Conservation (phyloP, 2,888 invertebrate species). For the Drosophila crucigera region DNA sequence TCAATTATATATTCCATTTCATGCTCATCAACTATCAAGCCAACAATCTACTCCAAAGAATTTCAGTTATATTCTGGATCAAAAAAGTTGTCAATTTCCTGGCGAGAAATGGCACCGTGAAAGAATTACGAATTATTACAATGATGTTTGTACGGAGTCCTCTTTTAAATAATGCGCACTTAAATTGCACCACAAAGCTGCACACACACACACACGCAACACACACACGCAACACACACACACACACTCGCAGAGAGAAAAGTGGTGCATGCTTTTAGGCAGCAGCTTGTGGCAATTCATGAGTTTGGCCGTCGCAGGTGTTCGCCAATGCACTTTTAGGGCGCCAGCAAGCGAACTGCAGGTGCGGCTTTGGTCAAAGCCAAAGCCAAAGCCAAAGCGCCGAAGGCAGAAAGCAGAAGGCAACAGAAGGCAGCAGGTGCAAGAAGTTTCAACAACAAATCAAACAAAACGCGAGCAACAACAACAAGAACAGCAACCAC, state of each 20-base stretch:
- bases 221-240: slow-evolving; percentile 9
- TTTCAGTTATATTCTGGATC: background rate
- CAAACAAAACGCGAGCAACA: slow-evolving; percentile 6
- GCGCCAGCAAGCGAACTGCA: slow-evolving; percentile 26
- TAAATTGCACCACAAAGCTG: slow-evolving; percentile 50
- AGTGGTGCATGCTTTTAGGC: slow-evolving; percentile 49
- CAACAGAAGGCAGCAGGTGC: background rate
- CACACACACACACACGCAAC: slow-evolving; percentile 6
- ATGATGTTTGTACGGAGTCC: background rate
- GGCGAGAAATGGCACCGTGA: background rate
- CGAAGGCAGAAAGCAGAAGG: background rate
- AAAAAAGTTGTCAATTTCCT: background rate
- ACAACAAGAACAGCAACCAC: background rate
- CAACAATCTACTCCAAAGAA: background rate
- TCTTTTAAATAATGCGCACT: slow-evolving; percentile 20
- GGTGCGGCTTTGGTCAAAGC: slow-evolving; percentile 27
- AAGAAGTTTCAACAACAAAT: slow-evolving; percentile 23
- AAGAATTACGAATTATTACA: slow-evolving; percentile 19
- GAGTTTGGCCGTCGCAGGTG: slow-evolving; percentile 40
- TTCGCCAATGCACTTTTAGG: slow-evolving; percentile 34
- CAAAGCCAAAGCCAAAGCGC: background rate
- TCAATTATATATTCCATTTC: background rate
- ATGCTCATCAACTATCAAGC: background rate
- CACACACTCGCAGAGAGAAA: slow-evolving; percentile 2
- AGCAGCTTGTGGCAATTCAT: slow-evolving; percentile 30